Percentiles rank a stretch among this genome's conserved stretches.
Evolutionary conservation across 2,888 invertebrate genomes (phyloP).

Genomic region (Cryptus armator): DNA sequence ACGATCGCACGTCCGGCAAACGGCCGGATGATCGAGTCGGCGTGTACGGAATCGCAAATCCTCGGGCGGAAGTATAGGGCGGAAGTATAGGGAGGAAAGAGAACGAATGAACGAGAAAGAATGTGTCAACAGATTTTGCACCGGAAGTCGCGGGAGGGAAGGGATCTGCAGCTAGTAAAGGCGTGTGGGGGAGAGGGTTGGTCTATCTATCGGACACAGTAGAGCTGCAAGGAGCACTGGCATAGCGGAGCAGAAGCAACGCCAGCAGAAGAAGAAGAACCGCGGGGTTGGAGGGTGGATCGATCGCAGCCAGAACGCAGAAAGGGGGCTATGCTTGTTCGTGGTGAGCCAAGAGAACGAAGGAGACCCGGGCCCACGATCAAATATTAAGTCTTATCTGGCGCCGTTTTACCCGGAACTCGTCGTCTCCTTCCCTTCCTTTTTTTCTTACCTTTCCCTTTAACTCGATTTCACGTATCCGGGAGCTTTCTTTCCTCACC

Average conservation of each 20-base stretch:
- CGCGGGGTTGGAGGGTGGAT: slow-evolving; percentile 61
- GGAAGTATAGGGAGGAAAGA: background rate
- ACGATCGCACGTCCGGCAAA: slow-evolving; percentile 68
- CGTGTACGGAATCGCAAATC: slow-evolving; percentile 75
- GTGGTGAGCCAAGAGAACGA: slow-evolving; percentile 77
- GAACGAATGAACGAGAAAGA: slow-evolving; percentile 42
- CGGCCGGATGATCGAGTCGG: slow-evolving; percentile 67
- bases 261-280: slow-evolving; percentile 47
- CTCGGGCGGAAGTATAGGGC: slow-evolving; percentile 16
- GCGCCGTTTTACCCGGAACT: slow-evolving; percentile 82
- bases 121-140: slow-evolving; percentile 82
- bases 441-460: slow-evolving; percentile 57
- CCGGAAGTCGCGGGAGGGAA: slow-evolving; percentile 59
- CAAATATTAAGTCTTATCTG: slow-evolving; percentile 84
- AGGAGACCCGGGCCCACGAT: slow-evolving; percentile 79
- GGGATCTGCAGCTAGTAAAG: slow-evolving; percentile 60
- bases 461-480: slow-evolving; percentile 19
- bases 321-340: slow-evolving; percentile 73
- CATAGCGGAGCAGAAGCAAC: slow-evolving; percentile 47
- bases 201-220: slow-evolving; percentile 64
- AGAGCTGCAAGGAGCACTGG: slow-evolving; percentile 54
- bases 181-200: slow-evolving; percentile 34
- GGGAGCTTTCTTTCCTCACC: slow-evolving; percentile 31
- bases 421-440: slow-evolving; percentile 67
- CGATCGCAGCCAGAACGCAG: slow-evolving; percentile 68